Conservation (phyloP, 2,888 invertebrate species). For the Seladonia tumulorum region DNA sequence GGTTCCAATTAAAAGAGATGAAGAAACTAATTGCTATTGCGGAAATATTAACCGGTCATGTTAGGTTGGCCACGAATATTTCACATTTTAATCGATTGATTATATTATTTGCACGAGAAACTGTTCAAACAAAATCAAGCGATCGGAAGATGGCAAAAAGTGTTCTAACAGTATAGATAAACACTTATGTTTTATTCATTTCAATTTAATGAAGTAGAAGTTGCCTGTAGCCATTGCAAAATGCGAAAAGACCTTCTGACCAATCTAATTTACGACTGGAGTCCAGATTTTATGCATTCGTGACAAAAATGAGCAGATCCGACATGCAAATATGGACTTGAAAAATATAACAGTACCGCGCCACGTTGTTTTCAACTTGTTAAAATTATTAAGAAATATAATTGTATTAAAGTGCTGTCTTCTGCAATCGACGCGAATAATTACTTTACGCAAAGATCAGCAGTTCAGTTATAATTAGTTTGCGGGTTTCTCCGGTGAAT, state of each 20-base stretch:
- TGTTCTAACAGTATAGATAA: neutral
- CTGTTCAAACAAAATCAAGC: neutral
- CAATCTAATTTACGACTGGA: neutral
- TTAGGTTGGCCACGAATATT: neutral
- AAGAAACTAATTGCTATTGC: neutral
- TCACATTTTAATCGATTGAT: neutral
- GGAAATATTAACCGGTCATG: too few species aligned
- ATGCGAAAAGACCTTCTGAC: neutral
- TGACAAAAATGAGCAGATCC: neutral
- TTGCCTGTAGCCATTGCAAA: neutral
- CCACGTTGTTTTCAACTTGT: neutral
- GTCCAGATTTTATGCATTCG: neutral
- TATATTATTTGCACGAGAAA: neutral
- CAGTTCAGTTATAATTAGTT: neutral
- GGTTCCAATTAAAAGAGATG: neutral
- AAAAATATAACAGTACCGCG: neutral
- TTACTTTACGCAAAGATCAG: too few species aligned
- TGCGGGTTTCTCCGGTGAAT: neutral
- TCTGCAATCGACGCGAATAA: too few species aligned
- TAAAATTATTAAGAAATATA: too few species aligned
- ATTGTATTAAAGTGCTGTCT: too few species aligned
- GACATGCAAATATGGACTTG: neutral
- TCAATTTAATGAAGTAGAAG: neutral
- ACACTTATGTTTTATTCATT: neutral
- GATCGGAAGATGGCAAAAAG: neutral